phyloP scores from a whole-genome alignment of 2,797 vertebrate genomes.

The Melanotaenia nigrans region DNA sequence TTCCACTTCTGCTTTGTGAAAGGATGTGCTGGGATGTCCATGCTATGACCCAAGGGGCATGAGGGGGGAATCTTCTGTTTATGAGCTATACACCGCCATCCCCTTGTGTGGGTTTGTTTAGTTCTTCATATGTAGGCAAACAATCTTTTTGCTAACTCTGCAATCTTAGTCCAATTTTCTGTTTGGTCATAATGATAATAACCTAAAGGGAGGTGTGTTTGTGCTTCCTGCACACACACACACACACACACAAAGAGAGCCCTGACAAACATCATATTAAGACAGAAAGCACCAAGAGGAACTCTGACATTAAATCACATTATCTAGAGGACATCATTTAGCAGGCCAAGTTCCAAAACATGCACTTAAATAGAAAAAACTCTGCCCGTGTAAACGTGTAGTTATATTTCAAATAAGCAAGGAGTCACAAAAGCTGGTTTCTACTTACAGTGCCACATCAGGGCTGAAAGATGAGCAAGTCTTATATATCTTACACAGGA shows the following conservation, averaged over 20 bases:
- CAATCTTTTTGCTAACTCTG: constrained; percentile 14
- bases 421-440: neutral
- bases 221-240: constrained; percentile 18
- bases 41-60: neutral
- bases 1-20: neutral
- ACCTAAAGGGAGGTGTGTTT: constrained; percentile 26
- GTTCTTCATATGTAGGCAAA: constrained; percentile 23
- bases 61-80: neutral
- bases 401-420: constrained; percentile 23
- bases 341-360: neutral
- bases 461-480: constrained; percentile 21
- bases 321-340: neutral
- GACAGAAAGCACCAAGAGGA: neutral
- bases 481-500: constrained; percentile 20
- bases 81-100: neutral
- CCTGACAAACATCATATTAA: constrained; percentile 8
- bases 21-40: neutral
- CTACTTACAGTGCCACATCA: constrained; percentile 1
- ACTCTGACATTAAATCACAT: neutral
- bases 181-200: constrained; percentile 51
- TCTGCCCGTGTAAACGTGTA: neutral
- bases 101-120: neutral
- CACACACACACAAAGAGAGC: constrained; percentile 5
- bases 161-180: constrained; percentile 40
- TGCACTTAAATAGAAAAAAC: neutral